Percentiles rank a stretch among this genome's conserved stretches.
These are phyloP conservation scores for Numida meleagris DNA, from an alignment of 2,113 vertebrate species.

Conservation along the genomic window DNA sequence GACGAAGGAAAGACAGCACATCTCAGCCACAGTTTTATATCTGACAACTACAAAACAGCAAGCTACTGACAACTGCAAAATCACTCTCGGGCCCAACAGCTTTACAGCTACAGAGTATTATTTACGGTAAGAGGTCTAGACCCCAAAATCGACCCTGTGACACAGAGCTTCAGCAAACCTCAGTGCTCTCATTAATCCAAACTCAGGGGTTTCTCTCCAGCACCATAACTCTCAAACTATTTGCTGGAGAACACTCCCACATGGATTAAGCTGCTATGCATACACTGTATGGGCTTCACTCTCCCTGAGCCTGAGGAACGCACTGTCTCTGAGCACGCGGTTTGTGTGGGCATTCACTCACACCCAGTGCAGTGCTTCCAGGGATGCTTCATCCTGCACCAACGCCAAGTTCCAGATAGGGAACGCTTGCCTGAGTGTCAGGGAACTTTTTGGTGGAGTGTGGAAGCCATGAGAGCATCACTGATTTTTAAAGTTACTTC, in stretches of 20 bases:
- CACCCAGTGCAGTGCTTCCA: not conserved
- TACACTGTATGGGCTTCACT: not conserved
- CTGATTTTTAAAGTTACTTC: not conserved
- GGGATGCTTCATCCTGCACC: not conserved
- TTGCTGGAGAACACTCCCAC: conserved; percentile 29
- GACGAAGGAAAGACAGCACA: fast-evolving
- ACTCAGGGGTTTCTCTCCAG: not conserved
- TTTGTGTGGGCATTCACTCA: not conserved
- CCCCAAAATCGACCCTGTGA: conserved; percentile 59
- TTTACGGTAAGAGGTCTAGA: conserved; percentile 60
- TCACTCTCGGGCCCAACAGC: not conserved
- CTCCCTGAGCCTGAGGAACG: not conserved
- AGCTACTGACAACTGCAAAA: not conserved
- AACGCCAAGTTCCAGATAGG: not conserved
- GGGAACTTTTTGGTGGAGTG: not conserved
- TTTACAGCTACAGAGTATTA: conserved; percentile 55
- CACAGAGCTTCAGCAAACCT: conserved; percentile 48
- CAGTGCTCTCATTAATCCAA: conserved; percentile 33
- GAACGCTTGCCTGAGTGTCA: not conserved
- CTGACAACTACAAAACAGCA: not conserved
- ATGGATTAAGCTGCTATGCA: not conserved
- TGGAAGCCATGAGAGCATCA: not conserved
- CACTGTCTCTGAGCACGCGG: not conserved
- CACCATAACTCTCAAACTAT: not conserved
- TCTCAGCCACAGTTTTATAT: not conserved